These are phyloP conservation scores for Plebejus anna DNA, from an alignment of 2,888 invertebrate species.

Conservation along the genomic window DNA sequence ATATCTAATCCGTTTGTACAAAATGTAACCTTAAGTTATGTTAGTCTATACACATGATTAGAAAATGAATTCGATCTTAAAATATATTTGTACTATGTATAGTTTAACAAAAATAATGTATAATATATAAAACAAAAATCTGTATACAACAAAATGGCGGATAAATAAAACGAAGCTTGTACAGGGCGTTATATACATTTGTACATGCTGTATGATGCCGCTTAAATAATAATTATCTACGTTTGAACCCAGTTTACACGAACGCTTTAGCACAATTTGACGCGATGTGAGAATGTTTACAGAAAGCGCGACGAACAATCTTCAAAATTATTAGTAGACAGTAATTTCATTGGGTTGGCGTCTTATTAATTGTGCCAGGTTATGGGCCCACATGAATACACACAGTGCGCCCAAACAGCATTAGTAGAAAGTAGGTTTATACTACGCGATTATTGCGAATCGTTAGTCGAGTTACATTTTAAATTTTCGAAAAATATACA, in stretches of 20 bases:
- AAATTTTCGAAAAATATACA: constrained; percentile 26
- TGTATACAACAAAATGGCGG: constrained; percentile 49
- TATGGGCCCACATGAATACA: not conserved
- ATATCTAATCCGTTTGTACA: constrained; percentile 72
- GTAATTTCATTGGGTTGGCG: not conserved
- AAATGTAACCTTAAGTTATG: constrained; percentile 55
- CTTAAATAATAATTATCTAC: not conserved
- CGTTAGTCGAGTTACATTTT: constrained; percentile 13
- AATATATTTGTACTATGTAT: constrained; percentile 76
- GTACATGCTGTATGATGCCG: constrained; percentile 45
- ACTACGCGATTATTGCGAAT: not conserved
- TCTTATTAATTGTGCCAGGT: not conserved
- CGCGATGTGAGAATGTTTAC: not conserved
- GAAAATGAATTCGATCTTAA: constrained; percentile 47
- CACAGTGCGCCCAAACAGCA: not conserved
- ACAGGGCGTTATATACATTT: constrained; percentile 62
- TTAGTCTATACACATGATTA: constrained; percentile 58
- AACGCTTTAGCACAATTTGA: not conserved
- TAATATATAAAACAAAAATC: constrained; percentile 44
- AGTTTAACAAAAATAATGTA: constrained; percentile 53
- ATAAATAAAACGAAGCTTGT: constrained; percentile 48
- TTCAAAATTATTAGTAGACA: too few species aligned
- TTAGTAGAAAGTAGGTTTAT: not conserved
- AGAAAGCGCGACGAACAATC: not conserved
- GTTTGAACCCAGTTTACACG: not conserved